Conservation (phyloP, 2,113 vertebrate species). For the Colinus virginianus region DNA sequence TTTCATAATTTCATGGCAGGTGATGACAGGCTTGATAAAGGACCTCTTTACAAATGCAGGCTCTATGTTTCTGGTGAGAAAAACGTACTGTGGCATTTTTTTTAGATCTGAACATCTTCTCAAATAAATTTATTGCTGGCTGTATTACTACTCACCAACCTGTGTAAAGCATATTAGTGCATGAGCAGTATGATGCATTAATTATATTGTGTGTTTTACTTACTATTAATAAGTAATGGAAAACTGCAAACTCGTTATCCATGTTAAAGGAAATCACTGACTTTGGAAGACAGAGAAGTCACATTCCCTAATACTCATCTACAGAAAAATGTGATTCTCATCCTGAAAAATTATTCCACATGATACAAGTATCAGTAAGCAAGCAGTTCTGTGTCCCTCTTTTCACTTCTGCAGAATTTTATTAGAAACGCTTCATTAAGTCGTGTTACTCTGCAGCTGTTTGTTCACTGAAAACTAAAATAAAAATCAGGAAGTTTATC, state of each 20-base stretch:
- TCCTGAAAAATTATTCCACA: slow-evolving; percentile 58
- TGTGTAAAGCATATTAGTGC: not conserved
- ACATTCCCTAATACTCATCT: not conserved
- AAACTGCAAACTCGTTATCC: slow-evolving; percentile 6
- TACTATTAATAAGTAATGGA: not conserved
- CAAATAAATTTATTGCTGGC: not conserved
- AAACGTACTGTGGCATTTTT: not conserved
- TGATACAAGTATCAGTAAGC: slow-evolving; percentile 35
- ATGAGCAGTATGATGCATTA: slow-evolving; percentile 7
- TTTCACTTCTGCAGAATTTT: slow-evolving; percentile 73
- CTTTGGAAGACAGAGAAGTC: slow-evolving; percentile 27
- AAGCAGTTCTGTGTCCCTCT: slow-evolving; percentile 39
- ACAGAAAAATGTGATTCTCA: slow-evolving; percentile 50
- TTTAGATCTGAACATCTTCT: not conserved
- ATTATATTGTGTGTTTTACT: slow-evolving; percentile 1
- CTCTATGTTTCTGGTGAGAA: not conserved
- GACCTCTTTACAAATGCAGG: not conserved
- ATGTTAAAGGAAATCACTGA: not conserved
- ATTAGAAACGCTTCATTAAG: slow-evolving; percentile 77
- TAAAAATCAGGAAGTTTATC: slow-evolving; percentile 67
- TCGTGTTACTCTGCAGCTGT: slow-evolving; percentile 73
- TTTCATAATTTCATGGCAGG: slow-evolving; percentile 54
- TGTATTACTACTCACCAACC: not conserved
- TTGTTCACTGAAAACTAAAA: slow-evolving; percentile 75
- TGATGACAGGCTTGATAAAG: slow-evolving; percentile 27